A percentile compares a stretch with the other conserved stretches of the same genome.
phyloP scores from a whole-genome alignment of 2,888 invertebrate species.

The Hydrotaea cyrtoneurina region DNA sequence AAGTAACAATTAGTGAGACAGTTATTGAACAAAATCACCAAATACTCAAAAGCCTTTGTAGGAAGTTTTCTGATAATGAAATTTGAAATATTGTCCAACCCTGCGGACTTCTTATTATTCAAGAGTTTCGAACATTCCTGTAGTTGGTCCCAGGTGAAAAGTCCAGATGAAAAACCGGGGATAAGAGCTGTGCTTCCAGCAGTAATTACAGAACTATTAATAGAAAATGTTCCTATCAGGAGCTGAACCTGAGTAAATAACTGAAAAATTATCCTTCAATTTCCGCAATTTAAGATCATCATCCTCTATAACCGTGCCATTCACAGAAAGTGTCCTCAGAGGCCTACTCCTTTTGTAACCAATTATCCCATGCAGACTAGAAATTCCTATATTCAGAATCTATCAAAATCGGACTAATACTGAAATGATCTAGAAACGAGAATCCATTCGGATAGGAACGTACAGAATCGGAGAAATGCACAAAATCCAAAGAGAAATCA shows the following conservation, averaged over 20 bases:
- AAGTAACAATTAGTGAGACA: slow-evolving; percentile 25
- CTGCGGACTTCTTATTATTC: slow-evolving; percentile 28
- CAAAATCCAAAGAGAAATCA: too few relatives aligned
- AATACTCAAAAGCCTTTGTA: slow-evolving; percentile 34
- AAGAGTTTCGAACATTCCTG: neutral
- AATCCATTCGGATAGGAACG: too few relatives aligned
- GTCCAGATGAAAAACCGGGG: neutral
- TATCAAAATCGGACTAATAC: too few relatives aligned
- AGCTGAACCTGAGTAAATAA: neutral
- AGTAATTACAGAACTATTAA: neutral
- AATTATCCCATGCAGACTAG: too few relatives aligned
- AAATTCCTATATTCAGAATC: too few relatives aligned
- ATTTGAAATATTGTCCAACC: slow-evolving; percentile 28
- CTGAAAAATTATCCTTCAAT: neutral
- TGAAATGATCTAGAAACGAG: too few relatives aligned
- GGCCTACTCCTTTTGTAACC: too few relatives aligned
- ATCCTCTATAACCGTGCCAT: neutral
- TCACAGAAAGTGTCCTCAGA: too few relatives aligned
- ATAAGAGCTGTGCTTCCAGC: neutral
- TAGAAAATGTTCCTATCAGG: neutral
- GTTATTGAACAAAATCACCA: slow-evolving; percentile 31
- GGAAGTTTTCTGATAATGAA: slow-evolving; percentile 35
- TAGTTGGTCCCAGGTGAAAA: neutral
- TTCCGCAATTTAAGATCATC: neutral
- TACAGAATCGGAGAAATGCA: too few relatives aligned